A percentile compares a stretch with the other conserved stretches of the same genome.
These are phyloP conservation scores for Seira musarum DNA, from an alignment of 2,888 invertebrate species.

Conservation along the genomic window DNA sequence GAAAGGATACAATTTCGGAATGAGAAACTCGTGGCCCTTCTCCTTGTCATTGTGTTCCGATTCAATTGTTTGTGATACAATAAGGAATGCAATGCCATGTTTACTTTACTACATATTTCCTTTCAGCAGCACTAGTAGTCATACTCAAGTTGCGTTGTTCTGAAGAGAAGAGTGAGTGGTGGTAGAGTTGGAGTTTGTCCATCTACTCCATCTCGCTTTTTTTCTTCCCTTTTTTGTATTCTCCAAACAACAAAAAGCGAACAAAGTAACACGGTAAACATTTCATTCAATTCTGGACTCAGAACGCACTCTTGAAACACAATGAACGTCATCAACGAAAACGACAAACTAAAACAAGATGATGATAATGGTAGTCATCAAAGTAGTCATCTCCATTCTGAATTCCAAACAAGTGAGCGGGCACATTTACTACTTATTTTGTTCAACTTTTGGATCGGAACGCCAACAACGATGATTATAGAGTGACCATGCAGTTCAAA, in stretches of 20 bases:
- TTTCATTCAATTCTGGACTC: conserved; percentile 10
- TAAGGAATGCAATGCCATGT: neutral
- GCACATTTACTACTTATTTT: too few relatives aligned
- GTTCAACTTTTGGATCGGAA: too few relatives aligned
- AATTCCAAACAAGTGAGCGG: too few relatives aligned
- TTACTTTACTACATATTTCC: neutral
- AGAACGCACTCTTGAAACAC: conserved; percentile 3
- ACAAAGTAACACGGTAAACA: neutral
- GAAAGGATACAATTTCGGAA: neutral
- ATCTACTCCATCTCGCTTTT: neutral
- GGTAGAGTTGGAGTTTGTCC: neutral
- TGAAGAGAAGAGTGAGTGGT: too few relatives aligned
- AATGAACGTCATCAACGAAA: neutral
- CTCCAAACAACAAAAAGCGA: neutral
- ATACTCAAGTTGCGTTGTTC: neutral
- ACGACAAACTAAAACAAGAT: conserved; percentile 1
- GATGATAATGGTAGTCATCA: neutral
- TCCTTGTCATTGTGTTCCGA: neutral
- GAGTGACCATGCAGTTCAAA: neutral
- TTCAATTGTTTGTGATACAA: conserved; percentile 2
- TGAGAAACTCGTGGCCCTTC: neutral
- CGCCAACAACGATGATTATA: neutral
- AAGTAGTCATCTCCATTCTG: neutral
- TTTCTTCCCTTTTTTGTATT: neutral
- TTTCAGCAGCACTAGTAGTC: neutral